Evolutionary conservation across 2,113 vertebrate species (phyloP).

Genomic region (Calidris pugnax): DNA sequence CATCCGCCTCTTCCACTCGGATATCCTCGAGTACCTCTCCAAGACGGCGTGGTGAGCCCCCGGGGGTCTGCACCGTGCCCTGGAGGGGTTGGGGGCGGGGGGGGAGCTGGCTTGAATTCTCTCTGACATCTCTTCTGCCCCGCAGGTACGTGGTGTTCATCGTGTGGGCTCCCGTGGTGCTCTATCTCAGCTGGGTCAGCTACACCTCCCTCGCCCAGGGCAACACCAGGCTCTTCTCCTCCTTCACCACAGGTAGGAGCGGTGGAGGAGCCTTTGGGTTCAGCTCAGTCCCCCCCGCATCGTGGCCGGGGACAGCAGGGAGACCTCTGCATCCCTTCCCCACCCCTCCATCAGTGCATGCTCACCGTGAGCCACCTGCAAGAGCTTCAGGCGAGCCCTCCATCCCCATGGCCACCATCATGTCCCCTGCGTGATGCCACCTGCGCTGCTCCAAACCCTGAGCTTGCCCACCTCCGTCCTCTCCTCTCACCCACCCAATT

Average conservation of each 20-base stretch:
- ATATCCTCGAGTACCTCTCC: slow-evolving; percentile 87
- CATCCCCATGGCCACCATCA: accelerated
- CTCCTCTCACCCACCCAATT: background rate
- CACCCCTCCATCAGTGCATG: accelerated
- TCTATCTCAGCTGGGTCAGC: slow-evolving; percentile 87
- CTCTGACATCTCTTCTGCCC: background rate
- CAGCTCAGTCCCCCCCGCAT: accelerated
- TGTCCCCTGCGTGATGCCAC: background rate
- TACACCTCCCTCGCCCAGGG: slow-evolving; percentile 82
- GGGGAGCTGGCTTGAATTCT: accelerated
- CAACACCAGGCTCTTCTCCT: slow-evolving; percentile 79
- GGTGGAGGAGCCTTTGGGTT: background rate
- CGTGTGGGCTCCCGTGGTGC: slow-evolving; percentile 89
- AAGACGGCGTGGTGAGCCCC: slow-evolving; percentile 89
- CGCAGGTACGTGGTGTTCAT: slow-evolving; percentile 88
- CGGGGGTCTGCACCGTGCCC: background rate
- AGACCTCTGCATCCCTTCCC: background rate
- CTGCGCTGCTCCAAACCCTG: background rate
- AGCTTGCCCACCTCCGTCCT: background rate
- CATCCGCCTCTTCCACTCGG: slow-evolving; percentile 91
- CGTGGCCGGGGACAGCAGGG: background rate
- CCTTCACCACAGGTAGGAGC: slow-evolving; percentile 77
- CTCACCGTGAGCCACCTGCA: accelerated
- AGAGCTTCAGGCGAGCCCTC: background rate
- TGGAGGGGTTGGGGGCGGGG: accelerated